phyloP scores from a whole-genome alignment of 1,140 invertebrate species.

The Monochamus saltuarius region DNA sequence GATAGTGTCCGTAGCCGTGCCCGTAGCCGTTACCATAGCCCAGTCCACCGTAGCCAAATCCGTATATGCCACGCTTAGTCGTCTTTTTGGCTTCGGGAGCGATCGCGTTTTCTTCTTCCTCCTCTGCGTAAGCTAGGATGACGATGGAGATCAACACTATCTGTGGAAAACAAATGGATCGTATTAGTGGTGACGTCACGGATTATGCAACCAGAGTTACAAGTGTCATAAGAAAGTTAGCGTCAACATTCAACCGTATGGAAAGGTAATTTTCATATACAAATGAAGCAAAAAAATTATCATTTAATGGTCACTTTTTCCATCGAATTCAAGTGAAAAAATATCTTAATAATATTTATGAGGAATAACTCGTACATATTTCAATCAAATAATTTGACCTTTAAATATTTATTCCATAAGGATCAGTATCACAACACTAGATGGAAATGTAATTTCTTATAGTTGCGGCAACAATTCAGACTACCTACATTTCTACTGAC shows the following conservation, averaged over 20 bases:
- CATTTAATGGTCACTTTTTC: no score
- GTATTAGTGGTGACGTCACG: not conserved
- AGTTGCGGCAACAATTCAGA: no score
- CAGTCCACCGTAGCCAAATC: conserved; percentile 28
- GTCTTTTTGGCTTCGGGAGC: conserved; percentile 3
- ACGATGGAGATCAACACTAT: conserved; percentile 5
- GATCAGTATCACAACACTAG: no score
- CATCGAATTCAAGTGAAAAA: no score
- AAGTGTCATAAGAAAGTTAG: no score
- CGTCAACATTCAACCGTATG: not conserved
- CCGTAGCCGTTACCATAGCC: conserved; percentile 29
- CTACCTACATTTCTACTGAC: no score
- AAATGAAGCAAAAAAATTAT: not conserved
- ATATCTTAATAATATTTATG: no score
- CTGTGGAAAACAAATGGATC: conserved; percentile 7
- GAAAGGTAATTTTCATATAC: not conserved
- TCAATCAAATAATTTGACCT: no score
- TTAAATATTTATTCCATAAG: no score
- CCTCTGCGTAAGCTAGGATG: conserved; percentile 3
- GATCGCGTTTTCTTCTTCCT: conserved; percentile 5
- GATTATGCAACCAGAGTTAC: not conserved
- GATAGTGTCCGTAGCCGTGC: conserved; percentile 31
- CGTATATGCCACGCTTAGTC: conserved; percentile 35
- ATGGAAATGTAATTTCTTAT: no score
- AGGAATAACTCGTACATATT: no score